Conservation (phyloP, 2,113 vertebrate genomes). For the Phrynosoma blainvillii region DNA sequence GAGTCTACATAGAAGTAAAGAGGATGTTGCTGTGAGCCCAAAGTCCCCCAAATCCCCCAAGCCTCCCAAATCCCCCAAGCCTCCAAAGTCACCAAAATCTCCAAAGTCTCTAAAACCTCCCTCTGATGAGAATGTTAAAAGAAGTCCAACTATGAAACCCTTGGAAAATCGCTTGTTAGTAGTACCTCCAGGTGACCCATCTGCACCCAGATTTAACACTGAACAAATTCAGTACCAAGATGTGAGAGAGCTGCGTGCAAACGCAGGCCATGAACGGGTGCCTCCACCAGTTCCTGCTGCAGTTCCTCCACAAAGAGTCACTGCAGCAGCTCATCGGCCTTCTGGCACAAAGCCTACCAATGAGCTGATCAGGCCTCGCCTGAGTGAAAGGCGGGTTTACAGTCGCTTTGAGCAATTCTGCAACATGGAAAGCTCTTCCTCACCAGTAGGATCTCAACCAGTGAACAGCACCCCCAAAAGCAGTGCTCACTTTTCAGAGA, state of each 20-base stretch:
- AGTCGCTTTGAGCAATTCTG: constrained; percentile 89
- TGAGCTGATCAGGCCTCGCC: constrained; percentile 68
- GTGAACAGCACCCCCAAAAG: constrained; percentile 50
- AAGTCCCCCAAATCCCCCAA: constrained; percentile 51
- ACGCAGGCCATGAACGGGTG: constrained; percentile 41
- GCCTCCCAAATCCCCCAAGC: background rate
- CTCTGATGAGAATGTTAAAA: constrained; percentile 67
- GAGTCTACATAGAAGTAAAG: constrained; percentile 76
- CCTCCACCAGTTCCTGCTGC: constrained; percentile 48
- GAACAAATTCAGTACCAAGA: constrained; percentile 82
- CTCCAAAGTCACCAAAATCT: constrained; percentile 43
- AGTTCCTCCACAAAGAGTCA: constrained; percentile 59
- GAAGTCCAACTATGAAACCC: constrained; percentile 57
- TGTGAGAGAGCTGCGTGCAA: constrained; percentile 51
- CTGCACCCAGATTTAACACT: constrained; percentile 84
- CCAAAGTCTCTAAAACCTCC: constrained; percentile 54
- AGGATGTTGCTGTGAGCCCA: constrained; percentile 55
- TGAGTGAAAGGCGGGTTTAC: constrained; percentile 78
- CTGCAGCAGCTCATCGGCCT: constrained; percentile 11
- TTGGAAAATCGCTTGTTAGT: constrained; percentile 69
- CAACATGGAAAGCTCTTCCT: constrained; percentile 78
- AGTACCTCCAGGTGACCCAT: constrained; percentile 73
- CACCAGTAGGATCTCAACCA: constrained; percentile 47
- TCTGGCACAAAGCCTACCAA: constrained; percentile 55
- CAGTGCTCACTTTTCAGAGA: constrained; percentile 68